These are phyloP conservation scores for Tragulus kanchil DNA, from an alignment of 2,113 vertebrate genomes.

Conservation along the genomic window DNA sequence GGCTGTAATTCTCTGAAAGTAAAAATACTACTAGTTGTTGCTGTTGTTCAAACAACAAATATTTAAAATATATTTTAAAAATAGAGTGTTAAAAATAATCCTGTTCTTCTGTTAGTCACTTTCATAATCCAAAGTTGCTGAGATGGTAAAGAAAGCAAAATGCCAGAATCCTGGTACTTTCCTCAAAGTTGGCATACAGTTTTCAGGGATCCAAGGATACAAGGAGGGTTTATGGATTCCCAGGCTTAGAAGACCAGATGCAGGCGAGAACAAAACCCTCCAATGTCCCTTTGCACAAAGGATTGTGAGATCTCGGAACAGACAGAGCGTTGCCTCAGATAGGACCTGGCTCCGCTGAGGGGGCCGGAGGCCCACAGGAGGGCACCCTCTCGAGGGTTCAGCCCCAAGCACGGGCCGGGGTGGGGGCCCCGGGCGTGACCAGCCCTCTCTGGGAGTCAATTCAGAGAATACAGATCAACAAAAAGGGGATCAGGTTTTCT, in stretches of 20 bases:
- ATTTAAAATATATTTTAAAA: no score
- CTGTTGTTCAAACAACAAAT: no score
- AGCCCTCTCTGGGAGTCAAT: not conserved
- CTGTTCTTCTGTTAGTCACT: no score
- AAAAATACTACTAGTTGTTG: not conserved
- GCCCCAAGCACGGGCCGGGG: rapidly evolving
- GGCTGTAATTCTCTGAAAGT: not conserved
- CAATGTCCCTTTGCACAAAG: not conserved
- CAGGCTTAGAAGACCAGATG: not conserved
- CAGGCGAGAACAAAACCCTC: not conserved
- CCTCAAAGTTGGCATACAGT: not conserved
- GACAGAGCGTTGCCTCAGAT: not conserved
- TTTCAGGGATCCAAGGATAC: not conserved
- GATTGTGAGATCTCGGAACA: no score
- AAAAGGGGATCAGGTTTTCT: not conserved
- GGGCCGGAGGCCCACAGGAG: no score
- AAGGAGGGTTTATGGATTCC: not conserved
- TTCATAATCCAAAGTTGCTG: not conserved
- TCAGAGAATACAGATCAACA: not conserved
- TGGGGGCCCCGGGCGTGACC: not conserved
- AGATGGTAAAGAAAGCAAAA: conserved; percentile 1
- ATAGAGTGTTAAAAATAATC: no score
- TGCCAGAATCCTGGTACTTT: not conserved
- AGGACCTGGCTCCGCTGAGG: rapidly evolving
- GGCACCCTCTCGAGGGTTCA: not conserved